Conservation (phyloP, 2,797 vertebrate species). For the Petrocephalus schoutedeni region DNA sequence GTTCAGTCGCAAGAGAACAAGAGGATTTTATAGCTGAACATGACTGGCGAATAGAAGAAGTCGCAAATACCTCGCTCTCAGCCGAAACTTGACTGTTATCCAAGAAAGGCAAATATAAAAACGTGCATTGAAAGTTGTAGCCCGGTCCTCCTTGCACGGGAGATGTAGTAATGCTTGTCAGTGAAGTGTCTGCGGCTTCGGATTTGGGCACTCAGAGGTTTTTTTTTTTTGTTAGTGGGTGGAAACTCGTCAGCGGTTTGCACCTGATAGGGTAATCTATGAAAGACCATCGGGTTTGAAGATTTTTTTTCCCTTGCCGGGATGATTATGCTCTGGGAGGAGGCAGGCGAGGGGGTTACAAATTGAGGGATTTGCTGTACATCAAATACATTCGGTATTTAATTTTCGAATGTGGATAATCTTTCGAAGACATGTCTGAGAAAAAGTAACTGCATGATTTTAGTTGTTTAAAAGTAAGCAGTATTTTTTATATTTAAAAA, state of each 20-base stretch:
- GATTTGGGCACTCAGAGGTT: slow-evolving; percentile 67
- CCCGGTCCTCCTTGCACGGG: slow-evolving; percentile 22
- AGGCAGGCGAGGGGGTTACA: slow-evolving; percentile 4
- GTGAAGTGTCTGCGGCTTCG: slow-evolving; percentile 58
- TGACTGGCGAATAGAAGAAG: slow-evolving; percentile 29
- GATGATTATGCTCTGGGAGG: slow-evolving; percentile 15
- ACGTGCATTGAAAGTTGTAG: slow-evolving; percentile 7
- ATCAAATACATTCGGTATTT: slow-evolving; percentile 13
- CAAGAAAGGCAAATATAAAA: slow-evolving; percentile 30
- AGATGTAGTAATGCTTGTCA: slow-evolving; percentile 57
- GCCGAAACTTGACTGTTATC: slow-evolving; percentile 36
- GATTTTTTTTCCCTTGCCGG: slow-evolving; percentile 31
- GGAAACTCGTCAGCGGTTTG: slow-evolving; percentile 77
- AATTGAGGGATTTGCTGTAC: slow-evolving; percentile 18
- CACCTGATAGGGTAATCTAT: slow-evolving; percentile 75
- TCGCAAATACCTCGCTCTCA: slow-evolving; percentile 21
- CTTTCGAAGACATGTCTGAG: background rate
- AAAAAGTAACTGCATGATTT: background rate
- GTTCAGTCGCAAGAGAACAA: slow-evolving; percentile 26
- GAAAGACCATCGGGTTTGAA: slow-evolving; percentile 57
- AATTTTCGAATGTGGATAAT: slow-evolving; percentile 19
- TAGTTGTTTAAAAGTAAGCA: background rate
- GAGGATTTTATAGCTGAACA: slow-evolving; percentile 28
- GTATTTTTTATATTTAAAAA: background rate
- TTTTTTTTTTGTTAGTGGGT: slow-evolving; percentile 72